Conservation (phyloP, 1,140 invertebrate species). For the Spodoptera litura region DNA sequence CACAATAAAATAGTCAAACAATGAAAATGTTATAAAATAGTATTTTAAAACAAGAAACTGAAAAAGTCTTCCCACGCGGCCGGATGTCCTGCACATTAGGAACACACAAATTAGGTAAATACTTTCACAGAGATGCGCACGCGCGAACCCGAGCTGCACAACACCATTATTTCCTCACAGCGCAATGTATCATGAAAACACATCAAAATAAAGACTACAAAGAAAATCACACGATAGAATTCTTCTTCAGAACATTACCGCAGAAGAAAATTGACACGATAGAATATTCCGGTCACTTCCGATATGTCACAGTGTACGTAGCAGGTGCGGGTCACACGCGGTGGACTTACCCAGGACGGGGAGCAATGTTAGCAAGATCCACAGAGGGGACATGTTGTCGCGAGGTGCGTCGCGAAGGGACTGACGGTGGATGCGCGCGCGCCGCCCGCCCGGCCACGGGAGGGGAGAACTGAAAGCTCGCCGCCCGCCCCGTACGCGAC, state of each 20-base stretch:
- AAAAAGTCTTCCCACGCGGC: slow-evolving; percentile 61
- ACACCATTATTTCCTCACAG: slow-evolving; percentile 51
- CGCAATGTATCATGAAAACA: slow-evolving; percentile 26
- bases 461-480: slow-evolving; percentile 73
- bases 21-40: background rate
- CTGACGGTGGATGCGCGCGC: slow-evolving; percentile 63
- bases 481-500: slow-evolving; percentile 64
- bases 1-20: background rate
- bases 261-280: slow-evolving; percentile 19
- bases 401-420: slow-evolving; percentile 74
- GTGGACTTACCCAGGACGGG: slow-evolving; percentile 80
- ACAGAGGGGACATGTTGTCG: slow-evolving; percentile 81
- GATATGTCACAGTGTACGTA: slow-evolving; percentile 42
- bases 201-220: background rate
- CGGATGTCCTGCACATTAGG: slow-evolving; percentile 66
- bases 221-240: slow-evolving; percentile 45
- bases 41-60: slow-evolving; percentile 1
- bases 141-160: slow-evolving; percentile 55
- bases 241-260: slow-evolving; percentile 18
- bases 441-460: slow-evolving; percentile 68
- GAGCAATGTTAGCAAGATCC: slow-evolving; percentile 79
- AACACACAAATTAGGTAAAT: slow-evolving; percentile 34
- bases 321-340: slow-evolving; percentile 27
- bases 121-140: slow-evolving; percentile 56
- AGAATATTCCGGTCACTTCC: slow-evolving; percentile 48